These are phyloP conservation scores for Sprattus sprattus DNA, from an alignment of 2,113 vertebrate species.

Conservation along the genomic window DNA sequence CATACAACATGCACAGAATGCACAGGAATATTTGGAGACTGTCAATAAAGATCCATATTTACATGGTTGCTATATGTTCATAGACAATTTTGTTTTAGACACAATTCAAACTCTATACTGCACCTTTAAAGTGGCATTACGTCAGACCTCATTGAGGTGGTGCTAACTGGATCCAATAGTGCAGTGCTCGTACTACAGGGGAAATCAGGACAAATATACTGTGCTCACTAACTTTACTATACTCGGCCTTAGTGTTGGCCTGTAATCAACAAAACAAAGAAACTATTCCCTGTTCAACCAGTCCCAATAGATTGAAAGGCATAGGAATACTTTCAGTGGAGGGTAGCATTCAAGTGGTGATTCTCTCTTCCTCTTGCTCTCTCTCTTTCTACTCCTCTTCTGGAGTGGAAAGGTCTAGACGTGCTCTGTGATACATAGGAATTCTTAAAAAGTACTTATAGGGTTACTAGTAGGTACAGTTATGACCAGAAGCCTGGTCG, in stretches of 20 bases:
- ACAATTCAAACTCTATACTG: neutral
- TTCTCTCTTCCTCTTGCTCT: neutral
- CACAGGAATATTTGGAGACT: neutral
- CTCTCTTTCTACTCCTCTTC: neutral
- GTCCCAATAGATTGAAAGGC: neutral
- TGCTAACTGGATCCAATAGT: neutral
- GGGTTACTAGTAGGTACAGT: constrained; percentile 26
- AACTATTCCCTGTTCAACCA: neutral
- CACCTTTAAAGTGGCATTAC: neutral
- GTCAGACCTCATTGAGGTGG: constrained; percentile 9
- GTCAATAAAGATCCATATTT: neutral
- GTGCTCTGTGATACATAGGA: constrained; percentile 16
- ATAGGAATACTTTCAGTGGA: constrained; percentile 14
- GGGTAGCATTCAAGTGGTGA: constrained; percentile 8
- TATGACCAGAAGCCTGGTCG: constrained; percentile 89
- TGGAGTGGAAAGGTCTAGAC: neutral
- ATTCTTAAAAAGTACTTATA: neutral
- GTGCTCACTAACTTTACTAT: neutral
- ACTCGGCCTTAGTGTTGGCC: neutral
- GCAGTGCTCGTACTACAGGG: neutral
- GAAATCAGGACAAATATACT: constrained; percentile 20
- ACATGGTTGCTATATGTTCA: neutral
- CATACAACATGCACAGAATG: neutral
- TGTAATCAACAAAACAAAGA: neutral
- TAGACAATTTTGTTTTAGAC: neutral